Percentiles rank a stretch among this genome's conserved stretches.
Evolutionary conservation across 2,797 vertebrate genomes (phyloP).

Genomic region (Nyctibius grandis): DNA sequence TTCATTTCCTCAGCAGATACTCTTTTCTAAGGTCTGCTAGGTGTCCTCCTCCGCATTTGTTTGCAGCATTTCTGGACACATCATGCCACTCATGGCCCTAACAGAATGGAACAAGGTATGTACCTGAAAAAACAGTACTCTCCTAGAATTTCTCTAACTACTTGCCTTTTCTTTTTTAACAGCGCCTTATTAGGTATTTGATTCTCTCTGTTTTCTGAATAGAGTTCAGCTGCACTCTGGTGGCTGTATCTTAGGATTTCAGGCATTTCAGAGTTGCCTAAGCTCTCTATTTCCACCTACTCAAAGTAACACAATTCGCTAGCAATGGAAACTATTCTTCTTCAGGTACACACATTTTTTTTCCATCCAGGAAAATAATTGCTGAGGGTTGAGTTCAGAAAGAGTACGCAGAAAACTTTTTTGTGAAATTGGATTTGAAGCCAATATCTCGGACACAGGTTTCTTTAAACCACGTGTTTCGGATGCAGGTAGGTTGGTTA

Average conservation of each 20-base stretch:
- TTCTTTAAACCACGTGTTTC: not conserved
- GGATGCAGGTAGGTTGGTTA: not conserved
- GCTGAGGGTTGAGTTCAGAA: not conserved
- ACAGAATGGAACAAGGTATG: too few relatives aligned
- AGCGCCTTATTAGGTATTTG: not conserved
- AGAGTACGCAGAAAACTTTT: not conserved
- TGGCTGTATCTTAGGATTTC: not conserved
- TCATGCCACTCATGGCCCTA: too few relatives aligned
- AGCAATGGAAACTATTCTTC: not conserved
- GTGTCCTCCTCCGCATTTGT: too few relatives aligned
- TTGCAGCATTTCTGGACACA: too few relatives aligned
- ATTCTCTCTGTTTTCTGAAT: not conserved
- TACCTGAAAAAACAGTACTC: too few relatives aligned
- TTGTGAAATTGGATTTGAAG: not conserved
- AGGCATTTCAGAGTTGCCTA: not conserved
- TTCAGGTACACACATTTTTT: not conserved
- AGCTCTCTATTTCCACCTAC: not conserved
- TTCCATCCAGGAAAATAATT: not conserved
- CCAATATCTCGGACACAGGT: not conserved
- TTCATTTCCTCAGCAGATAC: too few relatives aligned
- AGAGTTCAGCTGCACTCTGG: constrained; percentile 35
- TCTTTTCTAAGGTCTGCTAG: too few relatives aligned
- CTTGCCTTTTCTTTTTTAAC: too few relatives aligned
- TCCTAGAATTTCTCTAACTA: too few relatives aligned
- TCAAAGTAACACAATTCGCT: not conserved